Evolutionary conservation across 2,113 vertebrate genomes (phyloP), one percentile per base, ranked within the genome.

Genomic region (Mustela lutreola): DNA sequence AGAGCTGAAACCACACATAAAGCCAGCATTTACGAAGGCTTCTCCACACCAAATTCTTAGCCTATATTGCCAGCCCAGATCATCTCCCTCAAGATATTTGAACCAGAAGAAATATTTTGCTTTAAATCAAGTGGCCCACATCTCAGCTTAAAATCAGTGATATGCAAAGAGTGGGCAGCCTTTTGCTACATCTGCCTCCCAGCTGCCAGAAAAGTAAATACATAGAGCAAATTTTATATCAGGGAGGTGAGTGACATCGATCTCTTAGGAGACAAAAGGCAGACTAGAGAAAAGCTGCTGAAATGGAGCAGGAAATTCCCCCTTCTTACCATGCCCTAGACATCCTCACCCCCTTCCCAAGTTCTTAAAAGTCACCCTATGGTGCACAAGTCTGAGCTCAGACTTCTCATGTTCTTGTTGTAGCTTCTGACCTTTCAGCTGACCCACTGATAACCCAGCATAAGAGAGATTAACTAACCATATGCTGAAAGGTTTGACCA

Each of bases 371-470:
- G 65, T 63, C 82, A 60, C 31, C 33, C 87, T 82, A 36, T 28
- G 75, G 79, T 89, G 97, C 81, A 82, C 71, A 93, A 73, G 91
- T 96, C 88, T 33, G 76, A 96, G 24, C 88, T 87, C 81, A 91
- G 93, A 60, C 94, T 97, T 97, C 95, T 97, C 81, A 91, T 97
- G 85, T 97, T 97, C 85, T 48, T 96, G n/a, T 48, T 80, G 65
- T 97, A 96, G 93, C 93, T 97, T 97, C 95, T 98, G 97, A 96
- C 97, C 98, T 95, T 92, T 89, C 89, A 96, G 82, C 19, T 39
- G 95, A 96, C 96, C 95, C 79, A 97, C 96, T 93, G 98, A 97
- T 98, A 98, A 97, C 97, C 97, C 78, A 91, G 91, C 71, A 33
- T 85, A 94, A 89, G 86, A 94, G 88, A 97, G 91, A 96, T 97